Percentiles rank a stretch among this genome's conserved stretches.
Conservation (phyloP, 2,888 invertebrate species). For the Quadroppia sp. region DNA sequence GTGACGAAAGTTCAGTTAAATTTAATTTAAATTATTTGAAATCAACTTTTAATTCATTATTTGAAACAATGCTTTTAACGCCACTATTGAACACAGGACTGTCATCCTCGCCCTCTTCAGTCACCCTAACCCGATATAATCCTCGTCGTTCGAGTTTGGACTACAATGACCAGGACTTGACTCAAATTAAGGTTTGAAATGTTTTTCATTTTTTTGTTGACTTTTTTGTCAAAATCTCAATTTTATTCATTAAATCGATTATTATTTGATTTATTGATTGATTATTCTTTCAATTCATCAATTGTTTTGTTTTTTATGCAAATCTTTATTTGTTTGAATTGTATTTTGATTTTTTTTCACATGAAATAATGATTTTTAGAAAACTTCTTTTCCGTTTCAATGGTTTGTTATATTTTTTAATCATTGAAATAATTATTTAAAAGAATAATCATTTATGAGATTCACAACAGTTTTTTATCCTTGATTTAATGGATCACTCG, state of each 20-base stretch:
- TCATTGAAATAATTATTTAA: not conserved
- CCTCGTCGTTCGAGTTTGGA: constrained; percentile 42
- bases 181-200: constrained; percentile 17
- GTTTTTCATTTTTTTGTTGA: too few species aligned
- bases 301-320: too few species aligned
- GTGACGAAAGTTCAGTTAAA: not conserved
- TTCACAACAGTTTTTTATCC: not conserved
- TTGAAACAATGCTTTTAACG: constrained; percentile 11
- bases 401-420: too few species aligned
- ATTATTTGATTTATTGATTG: too few species aligned
- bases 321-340: too few species aligned
- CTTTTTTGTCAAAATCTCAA: too few species aligned
- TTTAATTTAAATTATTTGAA: not conserved
- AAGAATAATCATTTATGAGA: not conserved
- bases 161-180: constrained; percentile 38
- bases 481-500: not conserved
- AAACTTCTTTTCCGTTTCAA: too few species aligned
- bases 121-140: constrained; percentile 42
- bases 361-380: too few species aligned
- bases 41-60: too few species aligned
- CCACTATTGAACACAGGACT: constrained; percentile 7
- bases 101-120: constrained; percentile 37
- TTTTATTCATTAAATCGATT: not conserved
- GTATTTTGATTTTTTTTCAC: too few species aligned
- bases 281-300: too few species aligned